These are phyloP conservation scores for Andrena praecox DNA, from an alignment of 2,888 invertebrate species.

Conservation along the genomic window DNA sequence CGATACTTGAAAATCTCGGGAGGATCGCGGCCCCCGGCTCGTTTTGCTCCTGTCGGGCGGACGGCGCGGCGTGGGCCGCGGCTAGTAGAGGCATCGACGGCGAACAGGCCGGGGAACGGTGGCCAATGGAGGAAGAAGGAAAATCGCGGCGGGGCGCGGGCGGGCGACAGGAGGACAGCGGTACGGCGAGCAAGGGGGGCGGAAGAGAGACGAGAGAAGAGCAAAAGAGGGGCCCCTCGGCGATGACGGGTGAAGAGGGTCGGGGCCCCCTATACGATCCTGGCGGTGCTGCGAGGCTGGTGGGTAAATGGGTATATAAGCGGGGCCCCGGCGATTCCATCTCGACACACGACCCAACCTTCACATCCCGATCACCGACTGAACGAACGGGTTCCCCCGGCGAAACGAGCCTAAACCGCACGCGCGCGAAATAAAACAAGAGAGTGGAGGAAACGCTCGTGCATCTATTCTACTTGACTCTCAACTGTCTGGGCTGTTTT, in stretches of 20 bases:
- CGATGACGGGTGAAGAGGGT: conserved; percentile 64
- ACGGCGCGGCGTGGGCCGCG: conserved; percentile 49
- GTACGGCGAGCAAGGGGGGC: conserved; percentile 44
- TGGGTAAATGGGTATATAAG: conserved; percentile 83
- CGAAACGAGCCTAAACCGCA: conserved; percentile 76
- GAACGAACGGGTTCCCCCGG: conserved; percentile 67
- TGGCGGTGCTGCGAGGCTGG: conserved; percentile 62
- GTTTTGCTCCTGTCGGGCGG: conserved; percentile 43
- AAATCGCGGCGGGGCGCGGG: conserved; percentile 20
- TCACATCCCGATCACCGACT: conserved; percentile 78
- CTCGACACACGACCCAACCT: conserved; percentile 84
- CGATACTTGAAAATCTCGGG: conserved; percentile 54
- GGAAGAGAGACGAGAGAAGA: conserved; percentile 54
- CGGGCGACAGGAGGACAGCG: background rate
- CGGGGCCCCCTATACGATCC: conserved; percentile 78
- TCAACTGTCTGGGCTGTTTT: conserved; percentile 33
- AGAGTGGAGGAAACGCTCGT: conserved; percentile 29
- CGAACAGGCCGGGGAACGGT: conserved; percentile 9
- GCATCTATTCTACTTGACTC: conserved; percentile 37
- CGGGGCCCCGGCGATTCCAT: conserved; percentile 81
- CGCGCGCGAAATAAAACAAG: conserved; percentile 74
- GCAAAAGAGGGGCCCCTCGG: conserved; percentile 72
- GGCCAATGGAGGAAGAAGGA: conserved; percentile 35
- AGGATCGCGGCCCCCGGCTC: conserved; percentile 36
- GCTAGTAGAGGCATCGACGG: conserved; percentile 54